Base-by-base conservation (phyloP, 2,797 vertebrate genomes). In the Pterois miles region DNA sequence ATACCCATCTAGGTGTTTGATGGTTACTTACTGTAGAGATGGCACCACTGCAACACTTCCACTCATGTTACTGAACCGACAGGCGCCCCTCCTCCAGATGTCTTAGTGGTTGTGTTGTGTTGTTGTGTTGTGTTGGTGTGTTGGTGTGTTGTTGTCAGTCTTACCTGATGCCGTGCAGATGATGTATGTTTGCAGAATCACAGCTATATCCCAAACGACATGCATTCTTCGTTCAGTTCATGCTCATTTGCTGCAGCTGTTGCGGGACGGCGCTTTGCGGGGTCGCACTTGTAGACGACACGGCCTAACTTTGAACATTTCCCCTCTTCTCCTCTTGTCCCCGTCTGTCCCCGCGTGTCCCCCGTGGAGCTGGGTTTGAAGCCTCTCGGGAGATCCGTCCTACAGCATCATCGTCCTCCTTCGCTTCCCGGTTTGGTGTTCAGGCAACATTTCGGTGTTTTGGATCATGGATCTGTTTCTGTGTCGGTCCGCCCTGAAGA, bases 181-280 rank as follows among this genome's bases (percentile, higher is more conserved):
- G 86, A 91, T 71, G 72, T 67, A 90, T 70, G 93, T 83, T 86
- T 94, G 92, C 76, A 93, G 43, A 86, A 94, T 88, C 76, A 89
- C 82, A 82, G 85, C 69, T 78, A 94, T 79, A 85, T 93, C 91
- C 93, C 91, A 94, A 74, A 92, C 86, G 88, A 87, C 88, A 89
- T 76, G 90, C 94, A 95, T 95, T 71, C 91, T 95, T 91, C 90
- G 73, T 91, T 93, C 81, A 94, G 77, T 91, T 91, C 89, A 72
- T 82, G 84, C 78, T 85, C 89, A 86, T 87, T 36, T 54, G 64
- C 76, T 85, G 75, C 74, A 85, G 84, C 78, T 78, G 58, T 20
- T 31, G 31, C 7, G 29, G 56, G 56, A 31, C 56, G 54, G 27
- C 54, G 53, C 53, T 27, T 40, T 25, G 63, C 64, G 16, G 72